phyloP scores from a whole-genome alignment of 2,113 vertebrate species.

The Bos indicus region DNA sequence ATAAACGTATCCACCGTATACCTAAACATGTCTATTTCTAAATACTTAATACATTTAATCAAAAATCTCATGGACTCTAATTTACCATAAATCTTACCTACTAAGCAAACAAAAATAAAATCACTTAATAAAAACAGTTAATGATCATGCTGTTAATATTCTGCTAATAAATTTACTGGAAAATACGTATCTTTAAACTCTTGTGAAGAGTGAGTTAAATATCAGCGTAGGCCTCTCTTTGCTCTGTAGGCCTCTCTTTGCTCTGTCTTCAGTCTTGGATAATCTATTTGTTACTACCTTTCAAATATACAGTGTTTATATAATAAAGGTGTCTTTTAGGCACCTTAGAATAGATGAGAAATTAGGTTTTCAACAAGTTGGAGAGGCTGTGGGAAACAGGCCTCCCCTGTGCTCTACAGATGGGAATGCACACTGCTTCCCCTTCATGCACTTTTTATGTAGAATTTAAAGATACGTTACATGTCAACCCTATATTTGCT shows the following conservation, averaged over 20 bases:
- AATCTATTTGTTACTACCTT: not conserved
- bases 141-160: not conserved
- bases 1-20: not conserved
- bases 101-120: not conserved
- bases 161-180: not conserved
- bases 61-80: not conserved
- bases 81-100: not conserved
- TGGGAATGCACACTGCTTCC: accelerated
- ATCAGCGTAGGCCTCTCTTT: not conserved
- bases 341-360: not conserved
- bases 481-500: not conserved
- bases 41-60: not conserved
- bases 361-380: no score
- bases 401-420: accelerated
- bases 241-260: not conserved
- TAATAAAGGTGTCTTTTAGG: not conserved
- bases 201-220: not conserved
- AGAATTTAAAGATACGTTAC: not conserved
- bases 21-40: not conserved
- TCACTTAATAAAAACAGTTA: not conserved
- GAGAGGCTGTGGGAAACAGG: no score
- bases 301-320: not conserved
- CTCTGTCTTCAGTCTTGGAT: not conserved
- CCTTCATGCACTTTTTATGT: not conserved
- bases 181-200: not conserved